These are phyloP conservation scores for Pteropus rufus DNA, from an alignment of 2,797 vertebrate genomes.

Conservation along the genomic window DNA sequence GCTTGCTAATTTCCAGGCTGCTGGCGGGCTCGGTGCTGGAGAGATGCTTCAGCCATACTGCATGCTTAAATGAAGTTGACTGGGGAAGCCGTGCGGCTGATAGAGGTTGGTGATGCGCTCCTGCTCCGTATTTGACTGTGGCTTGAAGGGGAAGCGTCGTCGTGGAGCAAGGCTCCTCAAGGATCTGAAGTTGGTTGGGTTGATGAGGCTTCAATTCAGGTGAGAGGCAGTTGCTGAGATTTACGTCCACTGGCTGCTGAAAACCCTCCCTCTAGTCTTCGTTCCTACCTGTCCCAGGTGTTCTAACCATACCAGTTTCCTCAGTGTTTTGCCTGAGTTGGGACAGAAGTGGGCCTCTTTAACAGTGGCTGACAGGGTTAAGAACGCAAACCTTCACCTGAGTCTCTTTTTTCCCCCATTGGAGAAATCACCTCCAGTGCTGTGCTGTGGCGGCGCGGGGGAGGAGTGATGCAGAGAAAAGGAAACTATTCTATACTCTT, in stretches of 20 bases:
- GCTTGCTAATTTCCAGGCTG: accelerated
- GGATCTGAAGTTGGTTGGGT: not conserved
- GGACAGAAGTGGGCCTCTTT: not conserved
- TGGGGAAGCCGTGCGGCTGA: not conserved
- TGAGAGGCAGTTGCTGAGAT: not conserved
- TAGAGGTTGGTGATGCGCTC: not conserved
- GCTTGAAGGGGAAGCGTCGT: not conserved
- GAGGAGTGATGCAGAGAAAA: not conserved
- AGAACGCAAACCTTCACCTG: no score
- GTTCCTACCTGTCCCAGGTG: no score
- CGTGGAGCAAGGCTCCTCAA: not conserved
- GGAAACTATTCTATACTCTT: not conserved
- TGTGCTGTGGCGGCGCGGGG: not conserved
- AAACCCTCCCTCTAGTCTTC: not conserved
- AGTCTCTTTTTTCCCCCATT: not conserved
- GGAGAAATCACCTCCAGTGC: not conserved
- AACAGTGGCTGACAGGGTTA: not conserved
- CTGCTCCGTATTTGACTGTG: not conserved
- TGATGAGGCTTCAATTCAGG: accelerated
- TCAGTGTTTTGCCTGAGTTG: not conserved
- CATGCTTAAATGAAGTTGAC: no score
- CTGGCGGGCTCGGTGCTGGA: not conserved
- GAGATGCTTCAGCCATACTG: not conserved
- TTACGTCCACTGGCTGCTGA: accelerated
- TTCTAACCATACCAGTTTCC: no score